Base-by-base conservation (phyloP, 2,113 vertebrate genomes). In the Phalacrocorax pelagicus region DNA sequence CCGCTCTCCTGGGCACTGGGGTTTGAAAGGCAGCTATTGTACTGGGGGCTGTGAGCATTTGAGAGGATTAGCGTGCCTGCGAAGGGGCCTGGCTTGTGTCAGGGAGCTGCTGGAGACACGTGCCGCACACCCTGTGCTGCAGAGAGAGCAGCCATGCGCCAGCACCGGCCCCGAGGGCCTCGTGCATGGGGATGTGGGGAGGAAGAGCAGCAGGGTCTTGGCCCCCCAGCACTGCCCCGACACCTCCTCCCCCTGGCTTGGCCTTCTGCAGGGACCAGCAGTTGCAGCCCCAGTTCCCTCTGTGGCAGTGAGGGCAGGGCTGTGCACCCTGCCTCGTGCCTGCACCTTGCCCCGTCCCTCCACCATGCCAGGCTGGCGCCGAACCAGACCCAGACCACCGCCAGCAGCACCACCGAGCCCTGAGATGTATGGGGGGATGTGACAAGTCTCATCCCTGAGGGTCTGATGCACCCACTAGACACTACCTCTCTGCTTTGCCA, bases 101-200 rank as follows among this genome's bases (percentile, higher is more conserved):
- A 44, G 26, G 51, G 70, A 44, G 69, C 66, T 81, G 61, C 75
- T 51, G 71, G 52, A 55, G 26, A 70, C 59, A 19, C 3, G 4
- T 36, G 66, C 29, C 3, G 0, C 55, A 16, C 34, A 20, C 15
- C 74, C 51, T 3, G 22, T 5, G 10, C 18, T 0, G 0, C 1
- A 2, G 52, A 49, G 52, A 87, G 22, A 66, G 72, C 67, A 47
- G 73, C 49, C 27, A 5, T 0, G 9, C 1, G 0, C 19, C 9
- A 34, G 49, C 10, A 1, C 47, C 3, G 0, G 30, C 58, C 36
- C 51, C 27, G 7, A 19, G 22, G 15, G 10, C 8, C 22, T 18
- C 1, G 0, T 26, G 30, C 26, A 11, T 3, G 2, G 38, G 26
- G 23, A 32, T 1, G 0, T 4, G 19, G 51, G 52, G 46, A 66